Evolutionary conservation across 2,797 vertebrate species (phyloP).

Genomic region (Phrynocephalus vlangalii): DNA sequence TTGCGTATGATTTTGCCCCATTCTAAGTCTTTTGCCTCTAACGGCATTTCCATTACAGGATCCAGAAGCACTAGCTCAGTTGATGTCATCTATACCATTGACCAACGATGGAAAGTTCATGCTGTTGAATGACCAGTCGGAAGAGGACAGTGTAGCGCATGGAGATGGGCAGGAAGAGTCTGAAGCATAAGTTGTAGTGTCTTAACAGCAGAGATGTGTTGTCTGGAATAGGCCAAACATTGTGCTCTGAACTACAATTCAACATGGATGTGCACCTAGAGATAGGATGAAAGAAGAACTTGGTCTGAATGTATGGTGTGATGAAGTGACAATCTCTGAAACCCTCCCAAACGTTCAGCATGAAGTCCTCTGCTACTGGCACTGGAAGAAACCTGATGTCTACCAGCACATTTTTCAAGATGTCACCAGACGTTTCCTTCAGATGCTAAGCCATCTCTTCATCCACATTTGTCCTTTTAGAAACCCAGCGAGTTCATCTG

Average conservation of each 20-base stretch:
- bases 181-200: constrained; percentile 83
- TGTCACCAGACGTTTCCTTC: background rate
- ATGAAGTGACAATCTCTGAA: constrained; percentile 51
- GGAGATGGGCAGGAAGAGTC: constrained; percentile 89
- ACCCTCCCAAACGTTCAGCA: background rate
- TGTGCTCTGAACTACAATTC: background rate
- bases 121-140: constrained; percentile 81
- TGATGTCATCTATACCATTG: constrained; percentile 94
- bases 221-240: background rate
- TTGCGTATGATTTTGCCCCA: background rate
- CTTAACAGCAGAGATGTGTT: background rate
- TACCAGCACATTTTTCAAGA: constrained; percentile 16
- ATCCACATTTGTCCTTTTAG: background rate
- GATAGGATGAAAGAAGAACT: constrained; percentile 11
- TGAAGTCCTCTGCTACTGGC: constrained; percentile 20
- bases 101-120: constrained; percentile 94
- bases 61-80: constrained; percentile 90
- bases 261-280: background rate
- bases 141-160: constrained; percentile 76
- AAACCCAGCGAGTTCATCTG: background rate
- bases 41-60: constrained; percentile 79
- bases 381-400: constrained; percentile 25
- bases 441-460: background rate
- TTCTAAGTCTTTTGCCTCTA: background rate
- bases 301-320: constrained; percentile 7